phyloP scores from a whole-genome alignment of 2,888 invertebrate genomes.

The Sympetrum striolatum region DNA sequence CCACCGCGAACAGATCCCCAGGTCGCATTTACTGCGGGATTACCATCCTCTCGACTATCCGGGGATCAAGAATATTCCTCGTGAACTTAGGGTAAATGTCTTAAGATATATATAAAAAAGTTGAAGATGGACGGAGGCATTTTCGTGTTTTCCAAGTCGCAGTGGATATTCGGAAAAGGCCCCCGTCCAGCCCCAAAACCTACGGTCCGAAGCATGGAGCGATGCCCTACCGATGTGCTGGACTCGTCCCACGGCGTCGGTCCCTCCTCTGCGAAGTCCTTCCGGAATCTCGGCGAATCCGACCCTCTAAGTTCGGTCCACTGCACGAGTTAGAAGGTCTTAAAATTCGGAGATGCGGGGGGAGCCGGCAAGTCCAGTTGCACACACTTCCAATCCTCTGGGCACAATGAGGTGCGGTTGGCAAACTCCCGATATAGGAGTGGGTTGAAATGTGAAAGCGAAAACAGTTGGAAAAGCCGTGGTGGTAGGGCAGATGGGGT shows the following conservation, averaged over 20 bases:
- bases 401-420: not conserved
- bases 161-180: no score
- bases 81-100: no score
- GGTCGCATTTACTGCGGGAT: no score
- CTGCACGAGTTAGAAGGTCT: not conserved
- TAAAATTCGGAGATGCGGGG: not conserved
- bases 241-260: not conserved
- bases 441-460: not conserved
- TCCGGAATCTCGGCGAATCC: not conserved
- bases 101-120: no score
- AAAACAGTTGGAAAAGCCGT: not conserved
- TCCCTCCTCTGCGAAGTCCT: not conserved
- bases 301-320: not conserved
- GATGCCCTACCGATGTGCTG: not conserved
- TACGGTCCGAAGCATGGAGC: not conserved
- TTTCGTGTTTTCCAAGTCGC: no score
- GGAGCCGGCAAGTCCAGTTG: not conserved
- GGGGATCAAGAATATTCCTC: no score
- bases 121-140: no score
- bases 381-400: not conserved
- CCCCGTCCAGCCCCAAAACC: no score
- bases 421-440: not conserved
- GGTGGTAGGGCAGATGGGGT: not conserved
- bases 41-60: no score
- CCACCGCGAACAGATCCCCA: no score